Evolutionary conservation across 1,140 invertebrate species (phyloP), one percentile per base, ranked within the genome.

Genomic region (Zaprionus gabonicus): DNA sequence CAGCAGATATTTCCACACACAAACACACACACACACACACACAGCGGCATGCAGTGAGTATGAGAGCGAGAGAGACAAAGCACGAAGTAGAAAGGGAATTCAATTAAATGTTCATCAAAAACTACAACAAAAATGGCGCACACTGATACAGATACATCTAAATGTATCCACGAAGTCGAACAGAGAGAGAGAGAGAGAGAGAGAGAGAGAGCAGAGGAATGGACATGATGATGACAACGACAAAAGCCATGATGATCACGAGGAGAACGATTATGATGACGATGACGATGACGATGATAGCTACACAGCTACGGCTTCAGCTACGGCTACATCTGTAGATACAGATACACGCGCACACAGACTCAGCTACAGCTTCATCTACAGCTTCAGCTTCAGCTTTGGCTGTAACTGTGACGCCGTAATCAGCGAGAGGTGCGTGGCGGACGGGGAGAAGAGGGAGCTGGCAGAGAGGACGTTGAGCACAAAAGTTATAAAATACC

Each of bases 101-200:
- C 84, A 88, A 88, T 88, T 88, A 90, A 88, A 88, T 88, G 84
- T 90, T 88, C 81, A 88, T 88, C 84, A 88, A 90, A 88, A 88
- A 88, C 78, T 88, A 85, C 79, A 86, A 86, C 82, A 86, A 85
- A 86, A 85, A 85, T 82, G 44, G 69, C 58, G 63, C 75, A 46
- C 55, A 68, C 69, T 74, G 27, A 65, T 46, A 76, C 56, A 68
- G 25, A 72, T 28, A 44, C 53, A 58, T 36, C 25, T 38, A 67
- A 10, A 67, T 49, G 72, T 70, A 80, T 69, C 41, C 53, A 68
- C 46, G 64, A 44, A 62, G 46, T 53, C 68, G 63, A 69, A 77
- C 60, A 68, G 78, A 79, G 70, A 68, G 60, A 55, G 58, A 38
- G 46, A 83, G 31, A 31, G 28, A 9, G 6, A 28, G 28, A 7